phyloP scores from a whole-genome alignment of 2,888 invertebrate genomes.

The Aleiodes alternator region DNA sequence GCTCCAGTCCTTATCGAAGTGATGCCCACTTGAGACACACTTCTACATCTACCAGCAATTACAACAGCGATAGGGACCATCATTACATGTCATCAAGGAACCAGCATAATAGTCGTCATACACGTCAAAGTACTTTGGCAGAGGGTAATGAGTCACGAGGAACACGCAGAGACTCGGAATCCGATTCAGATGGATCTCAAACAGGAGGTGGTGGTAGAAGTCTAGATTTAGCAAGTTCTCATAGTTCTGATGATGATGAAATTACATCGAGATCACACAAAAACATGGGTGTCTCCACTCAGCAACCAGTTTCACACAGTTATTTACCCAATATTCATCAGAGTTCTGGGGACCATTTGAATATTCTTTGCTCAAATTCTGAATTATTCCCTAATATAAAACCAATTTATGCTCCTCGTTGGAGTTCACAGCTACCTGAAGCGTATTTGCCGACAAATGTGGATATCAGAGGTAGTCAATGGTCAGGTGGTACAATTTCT shows the following conservation, averaged over 20 bases:
- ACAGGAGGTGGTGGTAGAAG: constrained; percentile 83
- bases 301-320: constrained; percentile 68
- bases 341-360: constrained; percentile 69
- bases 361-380: constrained; percentile 77
- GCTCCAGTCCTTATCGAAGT: constrained; percentile 93
- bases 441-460: constrained; percentile 77
- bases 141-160: constrained; percentile 68
- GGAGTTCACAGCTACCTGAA: constrained; percentile 83
- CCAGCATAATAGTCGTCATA: constrained; percentile 65
- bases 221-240: constrained; percentile 94
- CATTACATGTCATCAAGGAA: constrained; percentile 70
- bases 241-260: constrained; percentile 91
- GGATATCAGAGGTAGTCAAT: constrained; percentile 77
- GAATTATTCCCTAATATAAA: constrained; percentile 83
- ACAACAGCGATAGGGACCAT: constrained; percentile 79
- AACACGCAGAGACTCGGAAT: constrained; percentile 83
- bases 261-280: constrained; percentile 75
- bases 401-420: constrained; percentile 81
- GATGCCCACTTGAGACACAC: constrained; percentile 90
- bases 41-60: constrained; percentile 91
- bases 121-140: constrained; percentile 65
- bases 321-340: constrained; percentile 80
- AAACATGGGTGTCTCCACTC: constrained; percentile 71
- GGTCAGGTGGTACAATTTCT: constrained; percentile 88
- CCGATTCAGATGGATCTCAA: constrained; percentile 86